A percentile compares a stretch with the other conserved stretches of the same genome.
Evolutionary conservation across 2,797 vertebrate genomes (phyloP).

Genomic region (Ceryle rudis): DNA sequence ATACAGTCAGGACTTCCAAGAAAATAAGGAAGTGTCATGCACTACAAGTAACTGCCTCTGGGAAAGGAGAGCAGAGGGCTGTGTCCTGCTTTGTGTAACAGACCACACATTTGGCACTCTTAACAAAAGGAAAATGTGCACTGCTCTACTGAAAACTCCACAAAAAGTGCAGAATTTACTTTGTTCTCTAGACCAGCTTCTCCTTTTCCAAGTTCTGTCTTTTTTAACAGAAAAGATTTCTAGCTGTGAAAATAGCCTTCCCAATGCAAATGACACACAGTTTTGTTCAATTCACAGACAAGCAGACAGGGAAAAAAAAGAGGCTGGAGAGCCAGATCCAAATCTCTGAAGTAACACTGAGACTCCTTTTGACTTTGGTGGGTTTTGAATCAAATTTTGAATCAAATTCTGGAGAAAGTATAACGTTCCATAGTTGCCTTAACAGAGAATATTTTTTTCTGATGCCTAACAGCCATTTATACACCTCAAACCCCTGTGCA

Average conservation of each 20-base stretch:
- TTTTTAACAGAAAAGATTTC: constrained; percentile 2
- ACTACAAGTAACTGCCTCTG: neutral
- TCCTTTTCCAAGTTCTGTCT: neutral
- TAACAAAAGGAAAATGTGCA: neutral
- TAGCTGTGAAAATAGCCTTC: constrained; percentile 1
- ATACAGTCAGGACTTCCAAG: neutral
- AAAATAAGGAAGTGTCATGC: neutral
- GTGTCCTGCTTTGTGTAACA: neutral
- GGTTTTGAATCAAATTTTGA: neutral
- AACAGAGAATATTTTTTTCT: neutral
- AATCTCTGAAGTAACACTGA: neutral
- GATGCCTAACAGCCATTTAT: neutral
- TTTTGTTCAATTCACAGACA: neutral
- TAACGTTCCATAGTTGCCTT: neutral
- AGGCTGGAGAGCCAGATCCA: neutral
- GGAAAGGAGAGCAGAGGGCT: neutral
- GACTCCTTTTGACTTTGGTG: neutral
- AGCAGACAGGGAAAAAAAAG: neutral
- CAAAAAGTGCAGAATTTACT: neutral
- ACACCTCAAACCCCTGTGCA: neutral
- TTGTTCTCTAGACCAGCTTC: neutral
- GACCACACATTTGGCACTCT: neutral
- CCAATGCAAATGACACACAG: neutral
- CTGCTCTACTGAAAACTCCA: neutral
- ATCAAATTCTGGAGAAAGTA: neutral